These are phyloP conservation scores for Oligia fasciuncula DNA, from an alignment of 2,888 invertebrate genomes.

Conservation along the genomic window DNA sequence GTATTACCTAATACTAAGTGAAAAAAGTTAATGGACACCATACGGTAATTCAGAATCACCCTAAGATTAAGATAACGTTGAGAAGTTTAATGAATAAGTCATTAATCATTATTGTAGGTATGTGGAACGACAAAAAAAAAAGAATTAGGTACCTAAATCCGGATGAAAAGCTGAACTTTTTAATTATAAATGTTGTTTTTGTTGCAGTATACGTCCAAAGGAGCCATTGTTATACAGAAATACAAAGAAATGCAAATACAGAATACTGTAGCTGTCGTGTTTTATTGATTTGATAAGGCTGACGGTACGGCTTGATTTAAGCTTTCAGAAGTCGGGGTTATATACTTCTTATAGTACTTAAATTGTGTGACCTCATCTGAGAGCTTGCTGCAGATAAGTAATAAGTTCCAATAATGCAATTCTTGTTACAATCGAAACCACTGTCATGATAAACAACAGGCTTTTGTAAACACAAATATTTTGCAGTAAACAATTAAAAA, in stretches of 20 bases:
- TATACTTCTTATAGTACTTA: not conserved
- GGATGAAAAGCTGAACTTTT: not conserved
- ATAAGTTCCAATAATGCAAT: not conserved
- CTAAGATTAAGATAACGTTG: not conserved
- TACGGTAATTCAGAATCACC: not conserved
- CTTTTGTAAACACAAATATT: constrained; percentile 3
- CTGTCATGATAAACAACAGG: not conserved
- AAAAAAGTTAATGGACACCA: not conserved
- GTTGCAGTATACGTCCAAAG: not conserved
- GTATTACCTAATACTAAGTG: not conserved
- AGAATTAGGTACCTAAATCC: not conserved
- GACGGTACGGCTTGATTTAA: not conserved
- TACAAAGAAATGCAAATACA: not conserved
- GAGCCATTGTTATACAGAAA: not conserved
- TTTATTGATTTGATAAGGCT: not conserved
- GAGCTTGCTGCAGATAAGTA: not conserved
- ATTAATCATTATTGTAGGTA: not conserved
- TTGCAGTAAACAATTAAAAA: constrained; percentile 25
- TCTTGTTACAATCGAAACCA: not conserved
- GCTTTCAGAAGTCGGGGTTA: not conserved
- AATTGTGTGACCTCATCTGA: not conserved
- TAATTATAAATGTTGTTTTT: not conserved
- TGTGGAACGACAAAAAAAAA: not conserved
- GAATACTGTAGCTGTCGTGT: not conserved
- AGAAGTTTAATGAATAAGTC: not conserved